Conservation (phyloP, 2,888 invertebrate genomes). For the Euproctis similis region DNA sequence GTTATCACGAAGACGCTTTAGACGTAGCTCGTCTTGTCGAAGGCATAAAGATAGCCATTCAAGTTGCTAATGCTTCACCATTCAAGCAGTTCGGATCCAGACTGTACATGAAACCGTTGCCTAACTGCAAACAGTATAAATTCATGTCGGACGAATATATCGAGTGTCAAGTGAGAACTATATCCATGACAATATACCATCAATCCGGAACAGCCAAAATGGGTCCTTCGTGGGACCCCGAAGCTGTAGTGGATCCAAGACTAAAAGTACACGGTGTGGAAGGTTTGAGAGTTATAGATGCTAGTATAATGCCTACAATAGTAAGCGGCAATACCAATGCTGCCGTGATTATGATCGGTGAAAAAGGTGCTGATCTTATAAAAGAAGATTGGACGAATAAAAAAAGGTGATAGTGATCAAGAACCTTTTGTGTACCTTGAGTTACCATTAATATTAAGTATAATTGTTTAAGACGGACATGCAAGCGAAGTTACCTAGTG, state of each 20-base stretch:
- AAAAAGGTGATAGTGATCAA: constrained; percentile 40
- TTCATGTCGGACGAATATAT: constrained; percentile 89
- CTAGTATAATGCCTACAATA: constrained; percentile 92
- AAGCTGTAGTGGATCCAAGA: constrained; percentile 88
- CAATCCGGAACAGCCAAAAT: constrained; percentile 92
- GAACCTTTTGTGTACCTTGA: constrained; percentile 13
- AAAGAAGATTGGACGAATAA: constrained; percentile 85
- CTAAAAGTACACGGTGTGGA: constrained; percentile 85
- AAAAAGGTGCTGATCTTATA: constrained; percentile 90
- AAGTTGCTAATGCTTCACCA: constrained; percentile 83
- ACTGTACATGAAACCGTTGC: constrained; percentile 83
- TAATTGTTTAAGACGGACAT: not conserved
- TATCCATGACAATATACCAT: constrained; percentile 93
- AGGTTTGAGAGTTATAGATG: constrained; percentile 88
- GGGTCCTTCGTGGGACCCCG: constrained; percentile 86
- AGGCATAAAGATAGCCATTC: constrained; percentile 84
- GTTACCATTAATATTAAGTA: constrained; percentile 21
- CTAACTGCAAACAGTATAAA: constrained; percentile 83
- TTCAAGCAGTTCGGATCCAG: constrained; percentile 88
- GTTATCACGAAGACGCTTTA: constrained; percentile 89
- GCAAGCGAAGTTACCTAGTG: not conserved
- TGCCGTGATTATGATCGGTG: constrained; percentile 93
- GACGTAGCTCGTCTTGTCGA: constrained; percentile 89
- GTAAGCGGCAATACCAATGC: constrained; percentile 94
- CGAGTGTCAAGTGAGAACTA: constrained; percentile 90